Conservation (phyloP, 2,113 vertebrate species). For the Cepphus grylle region DNA sequence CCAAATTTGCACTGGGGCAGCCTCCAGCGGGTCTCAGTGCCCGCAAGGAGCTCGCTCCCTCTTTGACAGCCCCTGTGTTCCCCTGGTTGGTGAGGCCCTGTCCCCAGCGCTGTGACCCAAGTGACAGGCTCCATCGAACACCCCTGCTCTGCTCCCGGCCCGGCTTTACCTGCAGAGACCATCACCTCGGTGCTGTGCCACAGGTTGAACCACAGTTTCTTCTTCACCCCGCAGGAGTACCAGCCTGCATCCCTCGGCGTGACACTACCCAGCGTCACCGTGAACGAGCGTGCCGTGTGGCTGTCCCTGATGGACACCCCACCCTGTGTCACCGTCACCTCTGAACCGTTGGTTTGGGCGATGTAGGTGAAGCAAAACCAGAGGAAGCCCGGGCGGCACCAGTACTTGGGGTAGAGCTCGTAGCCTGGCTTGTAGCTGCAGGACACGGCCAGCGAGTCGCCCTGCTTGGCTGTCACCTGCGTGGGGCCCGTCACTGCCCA, state of each 20-base stretch:
- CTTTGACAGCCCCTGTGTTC: not conserved
- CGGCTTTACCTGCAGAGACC: not conserved
- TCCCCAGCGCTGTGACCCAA: not conserved
- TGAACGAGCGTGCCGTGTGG: not conserved
- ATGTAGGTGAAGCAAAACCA: not conserved
- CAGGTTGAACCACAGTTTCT: fast-evolving
- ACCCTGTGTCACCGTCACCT: not conserved
- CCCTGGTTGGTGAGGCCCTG: not conserved
- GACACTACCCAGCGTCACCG: not conserved
- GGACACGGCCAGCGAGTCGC: not conserved
- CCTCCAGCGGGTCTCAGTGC: not conserved
- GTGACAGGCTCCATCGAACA: fast-evolving
- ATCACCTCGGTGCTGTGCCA: not conserved
- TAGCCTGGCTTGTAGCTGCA: not conserved
- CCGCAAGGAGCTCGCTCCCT: not conserved
- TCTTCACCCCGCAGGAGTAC: not conserved
- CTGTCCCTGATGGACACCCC: slow-evolving; percentile 15
- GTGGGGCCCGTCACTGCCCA: not conserved
- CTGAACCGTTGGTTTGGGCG: not conserved
- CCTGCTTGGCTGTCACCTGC: not conserved
- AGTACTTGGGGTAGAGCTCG: not conserved
- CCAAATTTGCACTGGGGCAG: not conserved
- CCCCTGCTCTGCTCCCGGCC: not conserved
- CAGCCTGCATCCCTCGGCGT: fast-evolving
- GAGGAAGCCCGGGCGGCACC: not conserved